These are phyloP conservation scores for Pagrus major DNA, from an alignment of 2,113 vertebrate genomes.

Conservation along the genomic window DNA sequence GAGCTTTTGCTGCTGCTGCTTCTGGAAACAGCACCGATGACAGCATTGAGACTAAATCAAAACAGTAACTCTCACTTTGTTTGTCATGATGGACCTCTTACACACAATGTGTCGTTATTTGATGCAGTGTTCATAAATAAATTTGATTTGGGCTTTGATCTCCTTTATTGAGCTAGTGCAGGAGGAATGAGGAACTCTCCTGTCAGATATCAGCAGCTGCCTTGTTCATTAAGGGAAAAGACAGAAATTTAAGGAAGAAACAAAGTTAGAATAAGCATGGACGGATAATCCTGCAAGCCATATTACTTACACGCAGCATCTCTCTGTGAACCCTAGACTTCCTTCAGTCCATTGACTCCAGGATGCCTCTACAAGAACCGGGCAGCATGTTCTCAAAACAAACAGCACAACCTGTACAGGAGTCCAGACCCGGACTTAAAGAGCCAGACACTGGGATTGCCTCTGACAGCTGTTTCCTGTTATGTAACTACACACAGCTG, in stretches of 20 bases:
- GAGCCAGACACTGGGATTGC: constrained; percentile 73
- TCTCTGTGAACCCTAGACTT: constrained; percentile 57
- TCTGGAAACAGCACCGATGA: not conserved
- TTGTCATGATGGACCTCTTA: not conserved
- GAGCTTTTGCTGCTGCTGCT: not conserved
- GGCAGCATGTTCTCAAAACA: constrained; percentile 76
- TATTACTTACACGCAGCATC: constrained; percentile 41
- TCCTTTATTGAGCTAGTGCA: not conserved
- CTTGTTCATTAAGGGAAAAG: fast-evolving
- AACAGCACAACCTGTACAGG: constrained; percentile 80
- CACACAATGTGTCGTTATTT: not conserved
- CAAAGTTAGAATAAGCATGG: not conserved
- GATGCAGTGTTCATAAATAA: not conserved
- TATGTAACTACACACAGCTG: constrained; percentile 87
- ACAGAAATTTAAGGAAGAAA: not conserved
- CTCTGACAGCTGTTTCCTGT: constrained; percentile 88
- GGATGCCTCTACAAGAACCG: constrained; percentile 58
- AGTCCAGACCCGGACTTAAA: constrained; percentile 64
- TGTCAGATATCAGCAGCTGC: not conserved
- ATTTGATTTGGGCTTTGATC: not conserved
- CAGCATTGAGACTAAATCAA: not conserved
- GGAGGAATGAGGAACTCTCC: not conserved
- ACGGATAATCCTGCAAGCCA: constrained; percentile 6
- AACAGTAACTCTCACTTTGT: not conserved
- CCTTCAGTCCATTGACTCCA: constrained; percentile 67